Percentiles rank a stretch among this genome's conserved stretches.
These are phyloP conservation scores for Lingula anatina DNA, from an alignment of 2,888 invertebrate species.

Conservation along the genomic window DNA sequence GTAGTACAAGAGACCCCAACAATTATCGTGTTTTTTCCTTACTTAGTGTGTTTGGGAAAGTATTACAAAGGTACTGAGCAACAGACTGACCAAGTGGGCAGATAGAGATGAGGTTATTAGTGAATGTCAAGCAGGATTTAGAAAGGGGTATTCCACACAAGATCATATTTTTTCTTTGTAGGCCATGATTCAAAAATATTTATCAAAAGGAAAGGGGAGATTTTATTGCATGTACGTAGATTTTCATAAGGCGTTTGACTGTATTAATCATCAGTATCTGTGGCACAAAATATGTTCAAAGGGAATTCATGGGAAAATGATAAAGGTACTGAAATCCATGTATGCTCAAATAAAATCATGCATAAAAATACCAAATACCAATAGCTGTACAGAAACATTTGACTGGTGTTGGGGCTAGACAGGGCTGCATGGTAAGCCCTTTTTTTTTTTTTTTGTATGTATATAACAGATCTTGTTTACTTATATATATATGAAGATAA, in stretches of 20 bases:
- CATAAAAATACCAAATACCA: constrained; percentile 1
- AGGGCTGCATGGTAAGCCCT: constrained; percentile 2
- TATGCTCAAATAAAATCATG: constrained; percentile 6
- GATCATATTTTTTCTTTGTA: constrained; percentile 6
- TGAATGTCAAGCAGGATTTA: too few relatives aligned
- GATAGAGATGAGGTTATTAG: too few relatives aligned
- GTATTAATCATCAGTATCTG: constrained; percentile 1
- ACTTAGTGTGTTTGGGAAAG: too few relatives aligned
- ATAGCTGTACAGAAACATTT: constrained; percentile 2
- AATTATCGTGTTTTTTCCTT: too few relatives aligned
- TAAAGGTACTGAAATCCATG: background rate
- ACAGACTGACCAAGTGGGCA: too few relatives aligned
- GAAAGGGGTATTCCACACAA: too few relatives aligned
- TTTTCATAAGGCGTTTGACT: constrained; percentile 6
- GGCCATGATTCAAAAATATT: constrained; percentile 2
- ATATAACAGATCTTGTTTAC: too few relatives aligned
- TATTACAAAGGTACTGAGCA: too few relatives aligned
- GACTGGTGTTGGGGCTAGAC: constrained; percentile 6
- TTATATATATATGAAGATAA: too few relatives aligned
- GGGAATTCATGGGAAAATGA: constrained; percentile 3
- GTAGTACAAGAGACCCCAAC: too few relatives aligned
- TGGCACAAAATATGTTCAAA: constrained; percentile 1
- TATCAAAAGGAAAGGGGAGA: constrained; percentile 4
- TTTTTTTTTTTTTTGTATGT: constrained; percentile 1
- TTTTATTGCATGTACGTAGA: constrained; percentile 6